Conservation (phyloP, 2,888 invertebrate species). For the Oxycera nigricornis region DNA sequence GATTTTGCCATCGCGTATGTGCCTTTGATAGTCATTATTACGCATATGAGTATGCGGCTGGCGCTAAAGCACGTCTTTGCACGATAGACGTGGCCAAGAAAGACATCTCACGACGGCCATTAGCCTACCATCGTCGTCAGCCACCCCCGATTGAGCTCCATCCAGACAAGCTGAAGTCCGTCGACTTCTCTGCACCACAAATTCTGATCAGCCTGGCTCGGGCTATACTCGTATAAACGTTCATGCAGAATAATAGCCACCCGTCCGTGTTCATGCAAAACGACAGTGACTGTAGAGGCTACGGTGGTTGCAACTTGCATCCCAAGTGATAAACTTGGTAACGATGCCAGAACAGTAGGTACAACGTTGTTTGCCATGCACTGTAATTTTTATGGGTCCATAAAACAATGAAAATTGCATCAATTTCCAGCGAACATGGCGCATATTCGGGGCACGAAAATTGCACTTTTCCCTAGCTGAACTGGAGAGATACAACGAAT, state of each 20-base stretch:
- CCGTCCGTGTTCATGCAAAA: background rate
- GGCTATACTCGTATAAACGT: background rate
- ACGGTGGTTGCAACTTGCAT: too few relatives aligned
- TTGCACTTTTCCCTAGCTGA: background rate
- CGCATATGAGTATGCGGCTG: conserved; percentile 20
- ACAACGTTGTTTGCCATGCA: conserved; percentile 41
- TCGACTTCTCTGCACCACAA: background rate
- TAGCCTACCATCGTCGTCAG: conserved; percentile 36
- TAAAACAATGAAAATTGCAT: conserved; percentile 41
- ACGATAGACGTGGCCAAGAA: conserved; percentile 36
- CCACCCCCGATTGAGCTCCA: background rate
- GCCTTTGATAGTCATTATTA: conserved; percentile 34
- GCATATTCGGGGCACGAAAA: conserved; percentile 37
- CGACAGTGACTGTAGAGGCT: too few relatives aligned
- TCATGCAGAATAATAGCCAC: background rate
- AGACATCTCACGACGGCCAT: conserved; percentile 40
- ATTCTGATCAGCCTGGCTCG: background rate
- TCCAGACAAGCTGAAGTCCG: background rate
- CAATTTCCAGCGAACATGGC: conserved; percentile 20
- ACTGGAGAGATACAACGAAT: background rate
- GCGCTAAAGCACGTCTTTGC: conserved; percentile 28
- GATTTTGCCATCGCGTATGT: conserved; percentile 35
- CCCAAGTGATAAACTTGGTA: conserved; percentile 28
- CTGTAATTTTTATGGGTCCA: conserved; percentile 43
- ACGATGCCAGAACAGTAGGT: background rate